Evolutionary conservation across 2,113 vertebrate species (phyloP), one percentile per base, ranked within the genome.

Genomic region (Nanger granti): DNA sequence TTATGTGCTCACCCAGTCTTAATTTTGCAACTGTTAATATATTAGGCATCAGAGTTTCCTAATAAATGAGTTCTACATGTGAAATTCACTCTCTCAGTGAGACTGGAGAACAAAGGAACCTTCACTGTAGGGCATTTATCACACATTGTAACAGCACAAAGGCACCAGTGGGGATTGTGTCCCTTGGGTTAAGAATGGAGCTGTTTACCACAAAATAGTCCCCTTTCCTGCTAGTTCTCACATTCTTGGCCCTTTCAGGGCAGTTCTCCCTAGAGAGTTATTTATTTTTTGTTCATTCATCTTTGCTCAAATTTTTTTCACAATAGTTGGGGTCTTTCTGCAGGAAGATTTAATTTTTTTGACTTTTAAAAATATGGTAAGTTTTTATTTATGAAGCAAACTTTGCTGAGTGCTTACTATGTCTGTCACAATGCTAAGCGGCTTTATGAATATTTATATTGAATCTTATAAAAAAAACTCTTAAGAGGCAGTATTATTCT

Each of bases 181-280:
- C 96, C 41, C 85, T 49, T 29, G 93, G 79, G 95, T 55, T 91
- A 29, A 93, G 76, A 96, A 82, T 47, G 60, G 88, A 95, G 57
- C 96, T 96, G 87, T 95, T 98, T 97, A 97, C 89, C 29, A 57
- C 29, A 24, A 20, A 84, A 64, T 62, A 29, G 34, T 7, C 26
- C n/a, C 55, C 24, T 14, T 73, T 95, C n/a, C 89, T 90, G 34
- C 37, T 10, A 7, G n/a, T 95, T 95, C 60, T 87, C 66, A 64
- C 15, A 8, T 18, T 18, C 60, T 20, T 80, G 73, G 28, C 11
- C 47, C 62, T 95, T 89, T 92, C 20, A n/a, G 79, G 64, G 15
- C 5, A 28, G n/a, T 11, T 73, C 87, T 92, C 57, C 55, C 28
- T 55, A 49, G 49, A 83, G 31, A 91, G 55, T 55, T 88, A 52